phyloP scores from a whole-genome alignment of 1,140 invertebrate genomes.

The Coptotermes formosanus region DNA sequence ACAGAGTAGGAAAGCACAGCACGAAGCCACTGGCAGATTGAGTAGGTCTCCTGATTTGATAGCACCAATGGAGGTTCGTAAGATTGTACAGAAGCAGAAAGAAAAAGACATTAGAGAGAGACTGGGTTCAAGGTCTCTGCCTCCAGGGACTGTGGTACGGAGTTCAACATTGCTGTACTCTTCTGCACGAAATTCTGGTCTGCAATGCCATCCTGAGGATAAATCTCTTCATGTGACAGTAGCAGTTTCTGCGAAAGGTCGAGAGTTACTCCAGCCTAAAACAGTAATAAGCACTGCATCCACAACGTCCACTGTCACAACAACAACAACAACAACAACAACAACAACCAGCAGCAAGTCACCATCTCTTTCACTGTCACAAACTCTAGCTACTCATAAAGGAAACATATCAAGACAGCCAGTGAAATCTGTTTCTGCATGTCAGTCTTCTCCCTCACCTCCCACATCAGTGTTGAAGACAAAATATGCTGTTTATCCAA shows the following conservation, averaged over 20 bases:
- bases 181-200: conserved; percentile 41
- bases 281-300: neutral
- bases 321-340: neutral
- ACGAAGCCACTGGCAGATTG: conserved; percentile 39
- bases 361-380: neutral
- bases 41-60: conserved; percentile 55
- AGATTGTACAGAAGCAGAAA: conserved; percentile 51
- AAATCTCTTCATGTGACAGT: conserved; percentile 51
- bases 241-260: conserved; percentile 51
- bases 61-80: conserved; percentile 59
- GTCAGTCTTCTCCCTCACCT: neutral
- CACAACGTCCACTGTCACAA: too few species aligned
- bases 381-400: neutral
- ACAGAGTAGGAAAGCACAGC: conserved; percentile 19
- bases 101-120: conserved; percentile 40
- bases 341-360: neutral
- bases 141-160: conserved; percentile 46
- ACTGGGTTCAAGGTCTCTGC: conserved; percentile 37
- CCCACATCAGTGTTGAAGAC: neutral
- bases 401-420: neutral
- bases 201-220: conserved; percentile 40
- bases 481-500: neutral
- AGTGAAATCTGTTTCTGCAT: neutral
- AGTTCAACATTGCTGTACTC: conserved; percentile 47
- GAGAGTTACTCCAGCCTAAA: conserved; percentile 39